These are phyloP conservation scores for Drosophila birchii DNA, from an alignment of 2,888 invertebrate genomes.

Conservation along the genomic window DNA sequence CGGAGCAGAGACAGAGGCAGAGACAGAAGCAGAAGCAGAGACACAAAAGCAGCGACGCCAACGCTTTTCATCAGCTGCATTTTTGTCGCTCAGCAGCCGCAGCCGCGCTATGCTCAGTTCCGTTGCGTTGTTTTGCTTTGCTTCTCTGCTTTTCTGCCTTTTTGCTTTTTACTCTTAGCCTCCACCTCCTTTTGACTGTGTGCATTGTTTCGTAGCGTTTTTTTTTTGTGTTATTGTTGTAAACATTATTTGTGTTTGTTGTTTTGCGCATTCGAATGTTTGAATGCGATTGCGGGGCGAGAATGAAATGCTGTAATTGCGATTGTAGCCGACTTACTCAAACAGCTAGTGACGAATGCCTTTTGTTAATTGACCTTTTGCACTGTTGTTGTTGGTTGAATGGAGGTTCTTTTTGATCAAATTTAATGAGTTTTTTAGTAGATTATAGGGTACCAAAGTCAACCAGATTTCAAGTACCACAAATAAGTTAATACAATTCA, in stretches of 20 bases:
- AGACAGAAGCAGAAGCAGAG: conserved; percentile 30
- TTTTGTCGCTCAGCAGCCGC: conserved; percentile 52
- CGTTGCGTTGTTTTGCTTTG: conserved; percentile 40
- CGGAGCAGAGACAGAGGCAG: conserved; percentile 39
- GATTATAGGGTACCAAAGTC: neutral
- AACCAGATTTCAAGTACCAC: neutral
- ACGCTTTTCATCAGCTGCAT: conserved; percentile 54
- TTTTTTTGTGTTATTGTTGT: conserved; percentile 54
- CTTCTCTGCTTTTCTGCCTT: conserved; percentile 35
- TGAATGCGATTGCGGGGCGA: conserved; percentile 34
- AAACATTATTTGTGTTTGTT: conserved; percentile 51
- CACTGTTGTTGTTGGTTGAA: neutral
- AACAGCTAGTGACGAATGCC: conserved; percentile 18
- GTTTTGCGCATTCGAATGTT: conserved; percentile 48
- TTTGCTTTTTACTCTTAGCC: conserved; percentile 59
- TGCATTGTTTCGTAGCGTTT: conserved; percentile 74
- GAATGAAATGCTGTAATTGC: conserved; percentile 40
- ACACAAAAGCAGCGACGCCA: conserved; percentile 40
- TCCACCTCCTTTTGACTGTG: conserved; percentile 72
- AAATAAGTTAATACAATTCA: neutral
- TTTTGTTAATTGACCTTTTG: conserved; percentile 17
- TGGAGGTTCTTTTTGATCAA: neutral
- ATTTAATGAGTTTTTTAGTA: conserved; percentile 3
- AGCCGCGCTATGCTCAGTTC: conserved; percentile 53
- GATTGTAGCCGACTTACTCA: conserved; percentile 2